These are phyloP conservation scores for Herminia tarsipennalis DNA, from an alignment of 2,888 invertebrate genomes.

Conservation along the genomic window DNA sequence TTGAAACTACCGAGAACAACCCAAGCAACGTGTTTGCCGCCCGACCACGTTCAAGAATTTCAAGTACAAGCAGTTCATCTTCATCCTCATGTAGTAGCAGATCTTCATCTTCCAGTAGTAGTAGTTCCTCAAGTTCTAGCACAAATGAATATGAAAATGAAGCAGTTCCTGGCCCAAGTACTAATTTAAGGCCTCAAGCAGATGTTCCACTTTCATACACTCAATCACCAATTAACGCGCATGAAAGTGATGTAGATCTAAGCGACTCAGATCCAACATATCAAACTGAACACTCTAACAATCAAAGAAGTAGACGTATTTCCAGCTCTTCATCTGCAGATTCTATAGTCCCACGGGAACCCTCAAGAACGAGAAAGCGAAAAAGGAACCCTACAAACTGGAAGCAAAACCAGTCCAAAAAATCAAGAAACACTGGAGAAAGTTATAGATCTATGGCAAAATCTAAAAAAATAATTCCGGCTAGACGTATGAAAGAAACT, in stretches of 20 bases:
- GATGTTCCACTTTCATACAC: conserved; percentile 6
- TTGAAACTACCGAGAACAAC: conserved; percentile 7
- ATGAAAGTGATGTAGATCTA: conserved; percentile 26
- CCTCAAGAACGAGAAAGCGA: too few relatives aligned
- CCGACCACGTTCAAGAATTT: conserved; percentile 14
- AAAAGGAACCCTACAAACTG: too few relatives aligned
- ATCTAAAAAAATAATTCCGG: too few relatives aligned
- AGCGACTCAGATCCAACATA: conserved; percentile 26
- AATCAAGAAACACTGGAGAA: too few relatives aligned
- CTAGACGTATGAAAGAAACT: too few relatives aligned
- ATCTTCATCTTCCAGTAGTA: too few relatives aligned
- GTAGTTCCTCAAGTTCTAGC: too few relatives aligned
- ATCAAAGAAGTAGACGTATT: conserved; percentile 2
- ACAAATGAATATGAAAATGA: conserved; percentile 15
- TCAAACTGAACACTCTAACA: background rate
- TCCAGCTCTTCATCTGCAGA: background rate
- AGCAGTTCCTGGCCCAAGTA: conserved; percentile 20
- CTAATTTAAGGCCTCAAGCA: conserved; percentile 17
- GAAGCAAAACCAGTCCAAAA: too few relatives aligned
- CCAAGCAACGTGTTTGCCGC: background rate
- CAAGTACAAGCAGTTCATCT: conserved; percentile 15
- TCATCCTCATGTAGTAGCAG: too few relatives aligned
- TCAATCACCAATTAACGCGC: conserved; percentile 11
- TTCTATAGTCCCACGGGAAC: background rate
- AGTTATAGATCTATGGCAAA: too few relatives aligned